Base-by-base conservation (phyloP, 1,140 invertebrate genomes). In the Steinernema khuongi region DNA sequence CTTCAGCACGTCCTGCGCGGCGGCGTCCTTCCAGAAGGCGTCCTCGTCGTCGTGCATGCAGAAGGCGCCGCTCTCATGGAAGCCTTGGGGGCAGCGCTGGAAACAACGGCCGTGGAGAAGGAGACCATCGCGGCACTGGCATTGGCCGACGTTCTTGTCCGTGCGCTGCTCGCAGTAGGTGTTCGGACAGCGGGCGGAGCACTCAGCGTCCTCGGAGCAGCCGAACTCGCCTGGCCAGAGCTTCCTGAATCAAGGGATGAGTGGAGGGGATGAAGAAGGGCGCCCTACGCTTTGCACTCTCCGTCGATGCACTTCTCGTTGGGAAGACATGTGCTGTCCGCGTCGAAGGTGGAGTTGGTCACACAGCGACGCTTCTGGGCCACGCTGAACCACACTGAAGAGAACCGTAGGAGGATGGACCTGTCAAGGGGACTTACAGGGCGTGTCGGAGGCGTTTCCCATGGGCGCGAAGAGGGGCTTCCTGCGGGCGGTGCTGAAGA, bases 191-290 rank as follows among this genome's bases (percentile, higher is more conserved):
- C 81, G 60, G 0, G 81, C 70, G 4, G 79, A 44, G 70, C 81
- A 82, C 74, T 82, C 80, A 0, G 36, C 30, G 68, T 82, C 79
- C 0, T 72, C 74, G 19, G 50, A 19, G 36, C 81, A 82, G 0
- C 81, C 81, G 70, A 83, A 82, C 70, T 82, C 81, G 33, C 81
- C 81, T 1, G 81, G 81, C 81, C 81, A 82, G 0, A 82, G 74
- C 28, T 77, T 77, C 73, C 81, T 82, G 33, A 77, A n/a, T n/a
- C n/a, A 81, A 44, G 19, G 19, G 29, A 30, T 29, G 7, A 77
- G 30, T 0, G n/a, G 1, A 28, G 31, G 18, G 19, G n/a, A n/a
- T 0, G 18, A n/a, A 19, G 1, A 77, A 74, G 14, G 19, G 1
- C 7, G 30, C 31, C 79, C 74, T 67, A 83, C 79, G 72, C 74